These are phyloP conservation scores for Drosophila ironensis DNA, from an alignment of 1,140 invertebrate genomes.

Conservation along the genomic window DNA sequence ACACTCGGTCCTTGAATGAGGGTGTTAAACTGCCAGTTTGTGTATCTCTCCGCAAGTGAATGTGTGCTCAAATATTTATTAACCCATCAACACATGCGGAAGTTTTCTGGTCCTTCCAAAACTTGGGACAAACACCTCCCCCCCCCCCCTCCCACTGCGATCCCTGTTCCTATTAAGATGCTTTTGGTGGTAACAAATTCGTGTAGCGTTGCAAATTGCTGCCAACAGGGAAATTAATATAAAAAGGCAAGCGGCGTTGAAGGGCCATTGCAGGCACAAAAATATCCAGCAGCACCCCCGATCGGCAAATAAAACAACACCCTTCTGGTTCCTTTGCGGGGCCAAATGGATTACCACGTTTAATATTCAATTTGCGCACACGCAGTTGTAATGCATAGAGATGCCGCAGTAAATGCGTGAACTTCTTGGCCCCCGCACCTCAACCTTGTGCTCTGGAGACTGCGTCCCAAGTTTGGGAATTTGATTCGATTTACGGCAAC, in stretches of 20 bases:
- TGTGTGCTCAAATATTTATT: conserved; percentile 77
- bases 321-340: conserved; percentile 15
- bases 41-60: too few species aligned
- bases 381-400: conserved; percentile 42
- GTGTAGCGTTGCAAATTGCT: conserved; percentile 76
- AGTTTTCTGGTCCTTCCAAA: conserved; percentile 72
- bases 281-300: not conserved
- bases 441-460: not conserved
- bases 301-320: conserved; percentile 53
- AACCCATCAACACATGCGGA: conserved; percentile 78
- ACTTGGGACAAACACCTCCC: conserved; percentile 14
- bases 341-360: conserved; percentile 73
- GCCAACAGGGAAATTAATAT: conserved; percentile 80
- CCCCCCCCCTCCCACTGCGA: not conserved
- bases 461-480: conserved; percentile 1
- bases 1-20: conserved; percentile 6
- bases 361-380: conserved; percentile 75
- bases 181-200: conserved; percentile 73
- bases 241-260: conserved; percentile 74
- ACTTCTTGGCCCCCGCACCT: conserved; percentile 2
- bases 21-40: conserved; percentile 23
- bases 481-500: conserved; percentile 42
- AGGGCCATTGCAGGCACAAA: conserved; percentile 43
- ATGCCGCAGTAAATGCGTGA: too few species aligned
- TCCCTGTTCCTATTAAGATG: too few species aligned